Evolutionary conservation across 2,797 vertebrate genomes (phyloP).

Genomic region (Antennarius maculatus): DNA sequence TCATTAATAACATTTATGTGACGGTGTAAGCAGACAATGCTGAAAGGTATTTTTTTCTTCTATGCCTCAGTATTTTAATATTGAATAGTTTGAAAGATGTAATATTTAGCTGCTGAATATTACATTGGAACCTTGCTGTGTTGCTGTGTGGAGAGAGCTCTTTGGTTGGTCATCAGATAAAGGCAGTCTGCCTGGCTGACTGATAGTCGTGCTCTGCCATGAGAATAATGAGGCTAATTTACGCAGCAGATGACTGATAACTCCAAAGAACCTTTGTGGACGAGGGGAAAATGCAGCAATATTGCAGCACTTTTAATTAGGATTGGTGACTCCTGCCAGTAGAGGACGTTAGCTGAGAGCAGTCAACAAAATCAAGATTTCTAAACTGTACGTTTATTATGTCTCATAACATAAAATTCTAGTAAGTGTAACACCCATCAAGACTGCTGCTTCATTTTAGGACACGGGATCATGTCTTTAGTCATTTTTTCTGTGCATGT

Average conservation of each 20-base stretch:
- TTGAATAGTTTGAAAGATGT: neutral
- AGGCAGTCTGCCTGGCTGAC: conserved; percentile 66
- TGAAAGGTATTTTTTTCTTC: neutral
- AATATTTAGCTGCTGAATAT: neutral
- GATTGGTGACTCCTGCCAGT: conserved; percentile 30
- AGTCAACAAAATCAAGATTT: conserved; percentile 1
- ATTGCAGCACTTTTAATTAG: conserved; percentile 63
- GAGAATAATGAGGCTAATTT: conserved; percentile 80
- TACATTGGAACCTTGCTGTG: neutral
- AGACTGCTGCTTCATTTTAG: neutral
- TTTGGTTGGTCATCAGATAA: conserved; percentile 73
- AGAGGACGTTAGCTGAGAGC: conserved; percentile 4
- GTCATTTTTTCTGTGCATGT: neutral
- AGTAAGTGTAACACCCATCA: conserved; percentile 3
- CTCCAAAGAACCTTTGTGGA: conserved; percentile 65
- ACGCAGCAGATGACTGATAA: conserved; percentile 80
- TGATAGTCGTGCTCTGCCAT: conserved; percentile 73
- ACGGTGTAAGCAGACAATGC: too few relatives aligned
- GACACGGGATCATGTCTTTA: neutral
- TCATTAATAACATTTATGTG: too few relatives aligned
- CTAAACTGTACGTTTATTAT: neutral
- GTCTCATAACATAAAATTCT: neutral
- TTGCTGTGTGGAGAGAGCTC: conserved; percentile 19
- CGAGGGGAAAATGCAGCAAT: conserved; percentile 36
- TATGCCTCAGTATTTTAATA: neutral